A percentile compares a stretch with the other conserved stretches of the same genome.
phyloP scores from a whole-genome alignment of 2,113 vertebrate species.

The Microtus pennsylvanicus region DNA sequence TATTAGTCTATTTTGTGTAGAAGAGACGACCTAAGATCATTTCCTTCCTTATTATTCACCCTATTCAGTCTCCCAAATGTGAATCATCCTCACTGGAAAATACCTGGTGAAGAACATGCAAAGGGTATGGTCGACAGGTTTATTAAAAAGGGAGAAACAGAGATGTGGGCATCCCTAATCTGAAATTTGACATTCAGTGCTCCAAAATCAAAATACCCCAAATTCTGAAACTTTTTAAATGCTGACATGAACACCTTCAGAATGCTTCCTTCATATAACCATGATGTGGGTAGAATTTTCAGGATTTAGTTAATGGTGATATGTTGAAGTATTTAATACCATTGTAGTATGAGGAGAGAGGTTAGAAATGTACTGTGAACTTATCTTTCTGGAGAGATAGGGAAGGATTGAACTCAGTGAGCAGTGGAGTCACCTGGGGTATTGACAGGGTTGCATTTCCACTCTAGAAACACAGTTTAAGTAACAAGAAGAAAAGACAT shows the following conservation, averaged over 20 bases:
- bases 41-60: not conserved
- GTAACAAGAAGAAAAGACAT: not conserved
- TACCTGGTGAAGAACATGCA: not conserved
- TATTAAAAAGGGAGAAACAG: not conserved
- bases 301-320: not conserved
- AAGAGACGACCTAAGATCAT: not conserved
- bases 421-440: not conserved
- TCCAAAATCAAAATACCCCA: not conserved
- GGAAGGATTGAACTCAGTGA: not conserved
- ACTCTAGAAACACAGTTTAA: conserved; percentile 39
- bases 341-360: not conserved
- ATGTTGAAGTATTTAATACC: not conserved
- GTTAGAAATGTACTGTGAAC: not conserved
- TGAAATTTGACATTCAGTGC: not conserved
- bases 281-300: not conserved
- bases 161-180: not conserved
- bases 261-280: not conserved
- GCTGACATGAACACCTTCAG: not conserved
- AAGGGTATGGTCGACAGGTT: not conserved
- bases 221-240: not conserved
- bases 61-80: not conserved
- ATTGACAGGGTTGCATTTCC: conserved; percentile 5
- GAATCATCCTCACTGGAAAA: not conserved
- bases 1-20: not conserved
- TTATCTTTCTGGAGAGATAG: not conserved